phyloP scores from a whole-genome alignment of 2,797 vertebrate genomes.

The Notolabrus celidotus region DNA sequence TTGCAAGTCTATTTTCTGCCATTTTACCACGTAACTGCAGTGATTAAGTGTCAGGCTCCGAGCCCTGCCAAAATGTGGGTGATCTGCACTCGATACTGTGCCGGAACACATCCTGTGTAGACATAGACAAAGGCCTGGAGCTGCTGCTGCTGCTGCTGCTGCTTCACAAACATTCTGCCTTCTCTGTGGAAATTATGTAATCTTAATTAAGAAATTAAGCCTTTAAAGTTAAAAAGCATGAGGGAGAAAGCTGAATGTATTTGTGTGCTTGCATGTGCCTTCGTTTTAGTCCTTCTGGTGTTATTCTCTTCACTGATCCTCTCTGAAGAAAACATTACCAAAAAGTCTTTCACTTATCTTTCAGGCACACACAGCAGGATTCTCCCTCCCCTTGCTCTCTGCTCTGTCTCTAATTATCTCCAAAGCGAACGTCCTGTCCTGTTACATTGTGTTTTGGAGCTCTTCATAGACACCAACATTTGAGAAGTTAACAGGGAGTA shows the following conservation, averaged over 20 bases:
- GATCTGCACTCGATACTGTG: background rate
- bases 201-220: conserved; percentile 1
- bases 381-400: conserved; percentile 8
- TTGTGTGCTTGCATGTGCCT: background rate
- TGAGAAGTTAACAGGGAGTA: conserved; percentile 52
- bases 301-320: conserved; percentile 19
- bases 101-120: background rate
- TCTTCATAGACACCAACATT: conserved; percentile 52
- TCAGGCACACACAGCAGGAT: conserved; percentile 9
- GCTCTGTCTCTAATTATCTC: conserved; percentile 51
- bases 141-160: conserved; percentile 6
- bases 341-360: conserved; percentile 33
- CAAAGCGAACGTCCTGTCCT: conserved; percentile 66
- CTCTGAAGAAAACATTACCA: conserved; percentile 30
- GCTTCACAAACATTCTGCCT: background rate
- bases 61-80: background rate
- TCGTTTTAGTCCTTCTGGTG: background rate
- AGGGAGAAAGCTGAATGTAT: conserved; percentile 14
- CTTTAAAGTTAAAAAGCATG: conserved; percentile 12
- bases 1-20: conserved; percentile 9
- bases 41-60: conserved; percentile 10
- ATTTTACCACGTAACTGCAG: conserved; percentile 2
- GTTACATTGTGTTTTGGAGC: conserved; percentile 59
- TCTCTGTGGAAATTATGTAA: background rate
- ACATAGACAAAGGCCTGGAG: background rate